A percentile compares a stretch with the other conserved stretches of the same genome.
These are phyloP conservation scores for Melanotaenia boesemani DNA, from an alignment of 2,797 vertebrate genomes.

Conservation along the genomic window DNA sequence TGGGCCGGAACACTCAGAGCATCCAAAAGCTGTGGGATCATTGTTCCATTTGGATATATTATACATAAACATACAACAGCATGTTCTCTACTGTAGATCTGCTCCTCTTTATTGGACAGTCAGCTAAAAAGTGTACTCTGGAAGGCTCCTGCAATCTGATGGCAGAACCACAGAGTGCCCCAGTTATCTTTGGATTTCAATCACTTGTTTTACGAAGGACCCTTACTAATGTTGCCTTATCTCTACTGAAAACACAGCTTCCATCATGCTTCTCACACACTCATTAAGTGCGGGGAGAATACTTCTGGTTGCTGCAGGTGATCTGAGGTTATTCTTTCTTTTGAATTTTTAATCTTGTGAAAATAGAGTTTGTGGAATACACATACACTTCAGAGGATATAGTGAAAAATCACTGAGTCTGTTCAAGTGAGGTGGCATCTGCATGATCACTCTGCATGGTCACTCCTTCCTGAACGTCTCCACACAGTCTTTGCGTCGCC, in stretches of 20 bases:
- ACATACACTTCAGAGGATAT: constrained; percentile 27
- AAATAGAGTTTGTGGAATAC: constrained; percentile 59
- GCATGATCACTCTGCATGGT: too few species aligned
- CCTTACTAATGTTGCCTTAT: constrained; percentile 64
- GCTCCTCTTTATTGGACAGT: constrained; percentile 46
- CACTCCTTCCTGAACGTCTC: too few species aligned
- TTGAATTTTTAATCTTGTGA: constrained; percentile 67
- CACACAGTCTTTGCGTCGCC: too few species aligned
- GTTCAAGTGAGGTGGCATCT: too few species aligned
- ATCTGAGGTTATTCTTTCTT: constrained; percentile 61
- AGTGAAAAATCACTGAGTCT: constrained; percentile 33
- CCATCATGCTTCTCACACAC: constrained; percentile 76
- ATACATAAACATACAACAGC: constrained; percentile 56
- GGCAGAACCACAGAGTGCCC: constrained; percentile 61
- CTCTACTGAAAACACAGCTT: constrained; percentile 75
- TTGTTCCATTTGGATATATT: constrained; percentile 57
- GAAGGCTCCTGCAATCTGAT: constrained; percentile 61
- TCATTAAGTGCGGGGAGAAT: constrained; percentile 69
- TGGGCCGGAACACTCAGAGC: constrained; percentile 47
- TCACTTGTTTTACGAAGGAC: constrained; percentile 72
- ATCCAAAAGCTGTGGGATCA: constrained; percentile 53
- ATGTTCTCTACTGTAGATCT: constrained; percentile 49
- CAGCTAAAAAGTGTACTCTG: constrained; percentile 45
- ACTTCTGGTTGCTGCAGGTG: constrained; percentile 64
- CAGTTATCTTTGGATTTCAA: constrained; percentile 74